Evolutionary conservation across 2,113 vertebrate genomes (phyloP), one percentile per base, ranked within the genome.

Genomic region (Prinia subflava): DNA sequence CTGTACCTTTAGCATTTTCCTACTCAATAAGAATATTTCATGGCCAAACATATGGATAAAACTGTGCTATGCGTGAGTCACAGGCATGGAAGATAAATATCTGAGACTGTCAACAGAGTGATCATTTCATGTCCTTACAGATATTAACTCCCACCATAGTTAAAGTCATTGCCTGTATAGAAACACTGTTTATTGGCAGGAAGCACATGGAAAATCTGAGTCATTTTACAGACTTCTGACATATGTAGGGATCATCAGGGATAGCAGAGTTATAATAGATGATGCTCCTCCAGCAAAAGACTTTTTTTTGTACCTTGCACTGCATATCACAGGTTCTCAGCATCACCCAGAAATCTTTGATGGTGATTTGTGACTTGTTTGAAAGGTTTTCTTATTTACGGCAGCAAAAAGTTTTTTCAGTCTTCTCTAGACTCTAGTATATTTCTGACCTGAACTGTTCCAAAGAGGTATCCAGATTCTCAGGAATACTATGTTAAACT

Each of bases 81-180:
- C 30, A 78, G 15, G 8, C 4, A 0, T 53, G 76, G 47, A 77
- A 92, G 47, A 89, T 78, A 90, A 94, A 90, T 90, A 86, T 62
- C 75, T 81, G 22, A 81, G 65, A 81, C 70, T 94, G 85, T 90
- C 93, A 96, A 76, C 81, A 87, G 41, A 82, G 83, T 93, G 94
- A 90, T 89, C 94, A 83, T 94, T 96, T 94, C 69, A 90, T 41
- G 63, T 83, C 59, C 63, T 62, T 80, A 69, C 37, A 94, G 53
- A 69, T 88, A 88, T 44, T 90, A 92, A 60, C 63, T 93, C 88
- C 75, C 59, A 83, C 79, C 50, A 24, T 7, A 82, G 44, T 56
- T 69, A 79, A 90, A 92, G 46, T 69, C 70, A 76, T n/a, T 73
- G 53, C 39, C 67, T 80, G 12, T 64, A 39, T 31, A 79, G 59